Percentiles rank a stretch among this genome's conserved stretches.
Conservation (phyloP, 2,797 vertebrate species). For the Vipera ursinii region DNA sequence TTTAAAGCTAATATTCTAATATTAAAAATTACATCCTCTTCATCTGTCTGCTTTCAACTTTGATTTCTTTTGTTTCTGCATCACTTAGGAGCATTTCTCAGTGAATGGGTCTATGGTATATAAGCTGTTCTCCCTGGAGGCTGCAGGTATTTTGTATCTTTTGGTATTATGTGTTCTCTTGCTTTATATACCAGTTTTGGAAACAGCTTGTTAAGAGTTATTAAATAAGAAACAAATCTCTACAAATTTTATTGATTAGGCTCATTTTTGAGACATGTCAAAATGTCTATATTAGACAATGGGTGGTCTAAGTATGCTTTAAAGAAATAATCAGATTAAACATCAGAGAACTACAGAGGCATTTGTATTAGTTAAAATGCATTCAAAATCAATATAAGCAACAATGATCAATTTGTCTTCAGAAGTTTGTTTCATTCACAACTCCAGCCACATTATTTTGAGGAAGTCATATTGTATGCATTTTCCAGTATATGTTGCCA, state of each 20-base stretch:
- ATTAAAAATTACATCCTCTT: not conserved
- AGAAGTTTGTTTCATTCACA: not conserved
- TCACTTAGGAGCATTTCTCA: not conserved
- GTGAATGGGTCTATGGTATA: not conserved
- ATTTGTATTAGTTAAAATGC: slow-evolving; percentile 33
- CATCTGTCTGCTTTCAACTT: not conserved
- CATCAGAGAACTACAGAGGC: not conserved
- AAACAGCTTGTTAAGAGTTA: not conserved
- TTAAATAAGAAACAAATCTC: not conserved
- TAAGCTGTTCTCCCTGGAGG: too few relatives aligned
- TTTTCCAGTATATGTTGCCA: slow-evolving; percentile 20
- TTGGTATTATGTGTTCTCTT: not conserved
- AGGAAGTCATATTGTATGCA: not conserved
- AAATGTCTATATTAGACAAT: not conserved
- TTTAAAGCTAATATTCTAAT: not conserved
- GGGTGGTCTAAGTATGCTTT: not conserved
- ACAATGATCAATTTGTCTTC: slow-evolving; percentile 9
- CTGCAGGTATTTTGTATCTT: not conserved
- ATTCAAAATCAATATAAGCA: not conserved
- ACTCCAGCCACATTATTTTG: not conserved
- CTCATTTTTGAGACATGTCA: not conserved
- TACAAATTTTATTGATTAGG: not conserved
- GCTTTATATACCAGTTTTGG: not conserved
- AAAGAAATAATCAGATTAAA: slow-evolving; percentile 20
- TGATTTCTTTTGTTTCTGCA: not conserved